These are phyloP conservation scores for Acyrthosiphon pisum DNA, from an alignment of 1,140 invertebrate species.

Conservation along the genomic window DNA sequence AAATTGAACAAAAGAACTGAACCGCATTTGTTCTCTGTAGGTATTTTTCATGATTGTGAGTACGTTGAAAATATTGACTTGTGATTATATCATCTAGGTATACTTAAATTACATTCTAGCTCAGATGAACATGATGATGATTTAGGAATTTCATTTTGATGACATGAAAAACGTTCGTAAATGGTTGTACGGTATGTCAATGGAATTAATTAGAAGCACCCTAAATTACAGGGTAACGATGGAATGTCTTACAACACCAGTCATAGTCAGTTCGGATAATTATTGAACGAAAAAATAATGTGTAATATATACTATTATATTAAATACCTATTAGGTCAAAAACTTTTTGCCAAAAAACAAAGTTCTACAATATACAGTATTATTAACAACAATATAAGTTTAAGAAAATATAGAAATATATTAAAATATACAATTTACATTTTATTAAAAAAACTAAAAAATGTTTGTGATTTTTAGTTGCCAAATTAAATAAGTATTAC, in stretches of 20 bases:
- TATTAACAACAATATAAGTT: neutral
- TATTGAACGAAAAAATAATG: neutral
- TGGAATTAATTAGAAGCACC: conserved; percentile 36
- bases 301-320: neutral
- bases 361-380: neutral
- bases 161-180: conserved; percentile 12
- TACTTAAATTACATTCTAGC: neutral
- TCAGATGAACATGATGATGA: neutral
- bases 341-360: neutral
- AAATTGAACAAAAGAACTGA: neutral
- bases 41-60: neutral
- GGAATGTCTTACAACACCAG: neutral
- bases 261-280: neutral
- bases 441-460: too few species aligned
- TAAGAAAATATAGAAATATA: neutral
- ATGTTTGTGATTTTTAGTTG: too few species aligned
- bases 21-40: neutral
- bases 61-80: neutral
- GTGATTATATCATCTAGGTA: neutral
- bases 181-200: conserved; percentile 16
- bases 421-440: neutral
- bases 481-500: too few species aligned
- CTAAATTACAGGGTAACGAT: neutral
- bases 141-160: conserved; percentile 33
- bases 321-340: neutral